Base-by-base conservation (phyloP, 2,797 vertebrate genomes). In the Poeciliopsis presidionis region DNA sequence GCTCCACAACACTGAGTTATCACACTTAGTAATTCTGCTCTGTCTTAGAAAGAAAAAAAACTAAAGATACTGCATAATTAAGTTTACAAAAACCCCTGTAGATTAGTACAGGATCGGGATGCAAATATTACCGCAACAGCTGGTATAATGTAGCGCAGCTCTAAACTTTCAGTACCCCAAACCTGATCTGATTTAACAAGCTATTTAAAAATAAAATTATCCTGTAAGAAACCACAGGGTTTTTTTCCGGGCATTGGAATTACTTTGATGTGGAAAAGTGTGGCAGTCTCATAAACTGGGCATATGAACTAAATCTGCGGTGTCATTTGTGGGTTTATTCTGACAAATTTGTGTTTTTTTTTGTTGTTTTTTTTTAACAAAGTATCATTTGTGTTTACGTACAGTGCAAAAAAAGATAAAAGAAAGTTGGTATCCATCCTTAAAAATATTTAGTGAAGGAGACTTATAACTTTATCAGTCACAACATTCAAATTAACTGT, bases 81-180 rank as follows among this genome's bases (percentile, higher is more conserved):
- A 5, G 78, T 84, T 82, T 77, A 63, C 70, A 61, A 65, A 53
- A 69, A 57, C 75, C 81, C 78, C 69, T 69, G 75, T 57, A 55
- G 75, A 72, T 67, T 81, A 33, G 70, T 49, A 25, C 69, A 75
- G 65, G 11, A 57, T 59, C 11, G 20, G 74, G 76, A 76, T 69
- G 69, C 65, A 73, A 20, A 74, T 30, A 72, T 83, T 83, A 86
- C 6, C n/a, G 12, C 11, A 16, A 36, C 2, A 45, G 79, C 77
- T 61, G 77, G 51, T 57, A 39, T 20, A 25, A 47, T 82, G 74
- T 86, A 76, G 77, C 11, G 75, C 13, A 73, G 74, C n/a, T 70
- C 4, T 13, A 13, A 45, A 28, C 39, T 70, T 45, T n/a, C 11
- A 43, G 1, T 6, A 39, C 63, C 41, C 36, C 8, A 2, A 41